Base-by-base conservation (phyloP, 2,888 invertebrate species). In the Lasius platythorax region DNA sequence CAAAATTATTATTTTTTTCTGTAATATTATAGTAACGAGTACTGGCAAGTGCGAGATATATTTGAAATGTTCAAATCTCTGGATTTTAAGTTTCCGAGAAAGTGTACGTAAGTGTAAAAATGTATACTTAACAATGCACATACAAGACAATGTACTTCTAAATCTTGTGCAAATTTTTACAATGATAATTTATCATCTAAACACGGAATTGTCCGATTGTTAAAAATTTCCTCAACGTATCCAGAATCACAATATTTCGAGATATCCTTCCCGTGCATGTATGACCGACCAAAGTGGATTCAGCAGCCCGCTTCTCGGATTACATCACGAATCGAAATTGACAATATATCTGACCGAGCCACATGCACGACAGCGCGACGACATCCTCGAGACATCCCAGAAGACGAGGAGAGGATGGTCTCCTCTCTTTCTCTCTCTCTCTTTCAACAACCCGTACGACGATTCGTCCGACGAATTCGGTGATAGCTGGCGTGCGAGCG, bases 401-500 rank as follows among this genome's bases (percentile, higher is more conserved):
- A 76, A 76, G 75, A 75, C 33, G 33, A 81, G 33, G 33, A 56
- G 43, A 37, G 73, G n/a, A 28, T 61, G 50, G 6, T 30, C 58
- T 37, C 56, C n/a, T 56, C 8, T 67, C 28, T 74, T 28, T 76
- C 37, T 67, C 12, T 40, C 37, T 67, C 12, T 40, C 40, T 64
- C 37, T 72, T 56, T 79, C 43, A 18, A 33, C 6, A 68, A 56
- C 46, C 18, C 23, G 56, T 15, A 9, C 30, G 33, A 46, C 53
- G 53, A 61, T 79, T 79, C 43, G 72, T 43, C 23, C 70, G 79
- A 73, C 68, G 30, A 85, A 81, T 87, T 82, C 79, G 61, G 56
- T 30, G 61, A 78, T 78, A 72, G 46, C 81, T 28, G 33, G 61
- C 76, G 86, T 70, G 79, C 68, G 82, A 86, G 87, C 70, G 76